Conservation (phyloP, 2,113 vertebrate genomes). For the Muntiacus muntjak region DNA sequence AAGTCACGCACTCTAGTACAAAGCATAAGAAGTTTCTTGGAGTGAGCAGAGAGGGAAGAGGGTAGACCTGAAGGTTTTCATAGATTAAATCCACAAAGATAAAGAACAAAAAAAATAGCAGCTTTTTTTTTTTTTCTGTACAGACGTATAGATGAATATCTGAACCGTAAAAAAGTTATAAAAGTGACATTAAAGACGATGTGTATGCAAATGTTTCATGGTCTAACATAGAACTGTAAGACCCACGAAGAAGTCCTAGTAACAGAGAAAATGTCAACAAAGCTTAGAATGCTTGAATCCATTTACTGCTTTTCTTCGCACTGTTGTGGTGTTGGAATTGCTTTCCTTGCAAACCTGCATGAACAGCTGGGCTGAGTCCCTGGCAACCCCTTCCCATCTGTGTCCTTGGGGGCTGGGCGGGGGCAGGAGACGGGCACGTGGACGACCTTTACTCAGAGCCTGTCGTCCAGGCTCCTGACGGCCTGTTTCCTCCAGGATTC, state of each 20-base stretch:
- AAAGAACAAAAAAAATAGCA: constrained; percentile 97
- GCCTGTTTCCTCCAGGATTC: constrained; percentile 78
- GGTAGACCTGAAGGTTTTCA: constrained; percentile 95
- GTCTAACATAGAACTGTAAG: constrained; percentile 95
- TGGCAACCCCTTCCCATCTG: constrained; percentile 71
- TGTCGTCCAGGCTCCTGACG: constrained; percentile 57
- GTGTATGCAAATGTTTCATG: constrained; percentile 91
- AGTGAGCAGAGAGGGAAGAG: constrained; percentile 79
- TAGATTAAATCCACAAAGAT: constrained; percentile 94
- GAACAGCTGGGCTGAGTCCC: constrained; percentile 68
- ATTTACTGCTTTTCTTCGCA: constrained; percentile 77
- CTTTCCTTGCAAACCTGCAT: constrained; percentile 69
- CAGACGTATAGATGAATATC: constrained; percentile 98
- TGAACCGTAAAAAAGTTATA: constrained; percentile 98
- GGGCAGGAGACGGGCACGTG: constrained; percentile 35
- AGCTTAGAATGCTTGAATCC: constrained; percentile 83
- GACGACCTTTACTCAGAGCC: constrained; percentile 49
- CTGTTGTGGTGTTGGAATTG: constrained; percentile 46
- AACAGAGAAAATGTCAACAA: constrained; percentile 83
- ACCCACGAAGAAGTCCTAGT: constrained; percentile 88
- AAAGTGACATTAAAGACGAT: constrained; percentile 96
- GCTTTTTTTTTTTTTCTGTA: constrained; percentile 93
- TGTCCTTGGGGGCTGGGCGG: neutral
- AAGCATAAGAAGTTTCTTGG: constrained; percentile 88
- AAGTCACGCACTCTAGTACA: constrained; percentile 83